phyloP scores from a whole-genome alignment of 2,888 invertebrate genomes.

The Erannis defoliaria region DNA sequence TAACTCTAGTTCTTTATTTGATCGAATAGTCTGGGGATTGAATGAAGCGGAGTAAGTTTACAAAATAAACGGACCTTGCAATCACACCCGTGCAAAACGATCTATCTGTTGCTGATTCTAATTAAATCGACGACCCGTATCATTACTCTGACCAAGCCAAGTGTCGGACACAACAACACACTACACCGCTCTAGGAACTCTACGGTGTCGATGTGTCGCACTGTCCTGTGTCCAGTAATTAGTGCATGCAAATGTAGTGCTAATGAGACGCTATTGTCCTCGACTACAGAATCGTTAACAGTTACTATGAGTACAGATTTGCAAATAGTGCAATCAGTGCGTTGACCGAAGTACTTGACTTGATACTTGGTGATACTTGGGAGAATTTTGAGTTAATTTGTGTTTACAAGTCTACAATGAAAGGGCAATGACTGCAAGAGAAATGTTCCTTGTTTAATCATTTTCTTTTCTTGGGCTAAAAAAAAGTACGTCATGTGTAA shows the following conservation, averaged over 20 bases:
- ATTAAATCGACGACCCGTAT: slow-evolving; percentile 30
- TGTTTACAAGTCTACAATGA: slow-evolving; percentile 15
- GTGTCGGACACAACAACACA: slow-evolving; percentile 21
- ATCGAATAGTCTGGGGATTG: too few relatives aligned
- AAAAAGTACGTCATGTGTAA: too few relatives aligned
- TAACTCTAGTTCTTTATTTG: too few relatives aligned
- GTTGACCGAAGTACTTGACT: slow-evolving; percentile 37
- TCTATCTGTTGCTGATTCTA: slow-evolving; percentile 8
- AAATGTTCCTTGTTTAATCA: too few relatives aligned
- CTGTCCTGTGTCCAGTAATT: slow-evolving; percentile 57
- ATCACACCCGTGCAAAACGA: too few relatives aligned
- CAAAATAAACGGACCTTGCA: too few relatives aligned
- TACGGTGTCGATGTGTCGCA: slow-evolving; percentile 37
- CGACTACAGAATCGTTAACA: slow-evolving; percentile 7
- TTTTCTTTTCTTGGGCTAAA: too few relatives aligned
- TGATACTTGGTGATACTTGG: too few relatives aligned
- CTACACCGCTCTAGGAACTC: slow-evolving; percentile 19
- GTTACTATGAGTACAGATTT: slow-evolving; percentile 13
- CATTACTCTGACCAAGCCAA: slow-evolving; percentile 17
- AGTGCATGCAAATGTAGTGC: slow-evolving; percentile 68
- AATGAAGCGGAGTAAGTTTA: too few relatives aligned
- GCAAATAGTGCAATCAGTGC: slow-evolving; percentile 20
- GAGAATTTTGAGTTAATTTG: slow-evolving; percentile 31
- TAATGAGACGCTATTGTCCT: slow-evolving; percentile 69
- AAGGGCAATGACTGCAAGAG: too few relatives aligned